Percentiles rank a stretch among this genome's conserved stretches.
phyloP scores from a whole-genome alignment of 2,797 vertebrate species.

The Enteromius argenteus region DNA sequence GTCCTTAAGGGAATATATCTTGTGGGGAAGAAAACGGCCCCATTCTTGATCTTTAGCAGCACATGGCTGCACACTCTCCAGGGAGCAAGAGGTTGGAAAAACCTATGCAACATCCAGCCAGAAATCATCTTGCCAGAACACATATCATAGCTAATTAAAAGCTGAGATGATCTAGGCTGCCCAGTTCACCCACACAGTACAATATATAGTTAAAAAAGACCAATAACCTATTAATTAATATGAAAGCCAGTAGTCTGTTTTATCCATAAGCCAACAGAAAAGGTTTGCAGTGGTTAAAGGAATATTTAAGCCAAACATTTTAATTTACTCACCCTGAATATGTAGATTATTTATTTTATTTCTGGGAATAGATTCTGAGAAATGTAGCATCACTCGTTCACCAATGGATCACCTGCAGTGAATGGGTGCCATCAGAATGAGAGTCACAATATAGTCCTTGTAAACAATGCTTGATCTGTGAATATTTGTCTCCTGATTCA shows the following conservation, averaged over 20 bases:
- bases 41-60: slow-evolving; percentile 20
- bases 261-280: not conserved
- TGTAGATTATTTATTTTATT: not conserved
- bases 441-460: not conserved
- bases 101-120: slow-evolving; percentile 9
- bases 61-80: not conserved
- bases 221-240: slow-evolving; percentile 35
- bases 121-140: not conserved
- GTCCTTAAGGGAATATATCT: slow-evolving; percentile 7
- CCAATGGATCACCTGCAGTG: too few species aligned
- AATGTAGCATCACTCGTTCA: too few species aligned
- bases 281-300: not conserved
- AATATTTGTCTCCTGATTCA: not conserved
- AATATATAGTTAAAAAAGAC: slow-evolving; percentile 3
- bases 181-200: slow-evolving; percentile 14
- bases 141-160: slow-evolving; percentile 30
- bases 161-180: not conserved
- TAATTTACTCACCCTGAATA: not conserved
- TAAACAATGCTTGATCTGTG: not conserved
- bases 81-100: slow-evolving; percentile 9
- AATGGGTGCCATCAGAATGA: not conserved
- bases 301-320: not conserved
- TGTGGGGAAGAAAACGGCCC: not conserved
- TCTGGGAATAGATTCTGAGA: not conserved
- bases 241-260: slow-evolving; percentile 16